Evolutionary conservation across 1,140 invertebrate genomes (phyloP).

Genomic region (Brachionus angularis): DNA sequence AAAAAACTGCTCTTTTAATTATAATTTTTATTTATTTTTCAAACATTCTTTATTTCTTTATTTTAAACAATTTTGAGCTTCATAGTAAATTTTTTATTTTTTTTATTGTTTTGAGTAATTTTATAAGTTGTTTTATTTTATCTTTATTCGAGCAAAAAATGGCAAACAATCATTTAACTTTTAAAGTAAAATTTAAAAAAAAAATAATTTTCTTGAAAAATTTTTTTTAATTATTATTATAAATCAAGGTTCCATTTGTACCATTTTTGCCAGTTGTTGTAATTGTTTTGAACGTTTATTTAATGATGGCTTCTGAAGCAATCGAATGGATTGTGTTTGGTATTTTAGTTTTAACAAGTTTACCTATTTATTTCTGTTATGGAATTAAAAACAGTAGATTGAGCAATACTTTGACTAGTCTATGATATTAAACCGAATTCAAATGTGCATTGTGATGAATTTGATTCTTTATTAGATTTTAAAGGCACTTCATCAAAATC

Average conservation of each 20-base stretch:
- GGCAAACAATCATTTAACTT: neutral
- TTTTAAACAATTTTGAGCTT: conserved; percentile 10
- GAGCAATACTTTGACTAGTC: neutral
- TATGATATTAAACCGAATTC: neutral
- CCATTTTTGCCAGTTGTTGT: conserved; percentile 32
- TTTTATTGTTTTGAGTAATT: conserved; percentile 17
- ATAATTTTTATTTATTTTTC: conserved; percentile 13
- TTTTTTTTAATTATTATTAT: neutral
- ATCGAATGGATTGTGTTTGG: conserved; percentile 38
- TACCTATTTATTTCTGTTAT: conserved; percentile 29
- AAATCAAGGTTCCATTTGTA: conserved; percentile 17
- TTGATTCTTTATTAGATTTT: neutral
- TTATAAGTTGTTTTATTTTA: neutral
- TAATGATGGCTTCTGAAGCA: conserved; percentile 33
- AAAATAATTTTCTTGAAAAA: neutral
- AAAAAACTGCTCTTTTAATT: neutral
- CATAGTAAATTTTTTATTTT: neutral
- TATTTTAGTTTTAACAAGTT: neutral
- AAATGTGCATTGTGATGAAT: neutral
- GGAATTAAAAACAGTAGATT: conserved; percentile 7
- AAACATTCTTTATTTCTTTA: neutral
- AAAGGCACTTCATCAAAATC: neutral
- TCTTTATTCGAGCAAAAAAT: neutral
- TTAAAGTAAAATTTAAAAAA: neutral
- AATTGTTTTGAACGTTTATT: conserved; percentile 12